A percentile compares a stretch with the other conserved stretches of the same genome.
These are phyloP conservation scores for Lycaon pictus DNA, from an alignment of 2,113 vertebrate species.

Conservation along the genomic window DNA sequence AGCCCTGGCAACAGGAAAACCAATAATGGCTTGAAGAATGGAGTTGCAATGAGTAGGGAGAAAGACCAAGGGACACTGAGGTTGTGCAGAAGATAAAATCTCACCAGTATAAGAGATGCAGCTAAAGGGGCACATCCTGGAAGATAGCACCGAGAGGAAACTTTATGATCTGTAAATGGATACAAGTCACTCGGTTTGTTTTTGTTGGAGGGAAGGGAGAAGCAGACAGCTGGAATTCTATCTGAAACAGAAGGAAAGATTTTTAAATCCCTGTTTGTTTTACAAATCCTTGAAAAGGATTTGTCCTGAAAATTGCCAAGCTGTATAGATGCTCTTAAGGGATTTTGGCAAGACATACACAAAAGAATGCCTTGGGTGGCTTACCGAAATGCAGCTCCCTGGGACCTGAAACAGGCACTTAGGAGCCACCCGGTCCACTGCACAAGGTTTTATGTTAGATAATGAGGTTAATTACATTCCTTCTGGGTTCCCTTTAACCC, in stretches of 20 bases:
- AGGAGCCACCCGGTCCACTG: background rate
- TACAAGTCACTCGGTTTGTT: background rate
- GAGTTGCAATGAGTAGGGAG: background rate
- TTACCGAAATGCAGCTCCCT: background rate
- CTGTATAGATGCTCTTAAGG: constrained; percentile 57
- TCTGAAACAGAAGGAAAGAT: constrained; percentile 58
- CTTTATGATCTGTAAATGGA: background rate
- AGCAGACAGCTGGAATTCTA: constrained; percentile 63
- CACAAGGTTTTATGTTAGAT: constrained; percentile 37
- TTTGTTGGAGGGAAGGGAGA: constrained; percentile 34
- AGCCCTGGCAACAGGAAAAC: background rate
- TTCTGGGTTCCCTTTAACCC: constrained; percentile 38
- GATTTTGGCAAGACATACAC: constrained; percentile 50
- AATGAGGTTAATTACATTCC: constrained; percentile 46
- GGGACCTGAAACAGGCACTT: background rate
- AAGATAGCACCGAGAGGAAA: background rate
- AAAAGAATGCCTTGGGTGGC: constrained; percentile 43
- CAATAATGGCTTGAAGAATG: background rate
- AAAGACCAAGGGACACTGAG: background rate
- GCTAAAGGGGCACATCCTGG: background rate
- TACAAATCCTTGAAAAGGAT: constrained; percentile 63
- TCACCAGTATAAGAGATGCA: background rate
- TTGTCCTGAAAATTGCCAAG: constrained; percentile 66
- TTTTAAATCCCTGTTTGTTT: constrained; percentile 74
- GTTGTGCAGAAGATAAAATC: background rate